Percentiles rank a stretch among this genome's conserved stretches.
Conservation (phyloP, 2,797 vertebrate species). For the Rousettus madagascariensis region DNA sequence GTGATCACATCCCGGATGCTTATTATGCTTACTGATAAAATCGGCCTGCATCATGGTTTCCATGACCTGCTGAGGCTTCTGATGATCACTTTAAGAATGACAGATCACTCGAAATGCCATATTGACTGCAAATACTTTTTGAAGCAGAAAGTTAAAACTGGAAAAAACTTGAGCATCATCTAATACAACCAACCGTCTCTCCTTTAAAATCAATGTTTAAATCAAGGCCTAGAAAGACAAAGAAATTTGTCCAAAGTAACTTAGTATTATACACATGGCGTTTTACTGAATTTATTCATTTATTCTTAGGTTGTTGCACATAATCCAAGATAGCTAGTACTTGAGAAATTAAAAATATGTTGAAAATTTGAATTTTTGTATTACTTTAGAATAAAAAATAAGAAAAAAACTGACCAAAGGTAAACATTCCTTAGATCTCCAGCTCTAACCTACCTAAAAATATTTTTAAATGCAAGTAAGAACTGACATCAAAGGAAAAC, state of each 20-base stretch:
- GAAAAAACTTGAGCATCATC: background rate
- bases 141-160: background rate
- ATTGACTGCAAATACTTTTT: background rate
- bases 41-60: background rate
- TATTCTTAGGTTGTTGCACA: conserved; percentile 5
- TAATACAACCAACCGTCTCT: background rate
- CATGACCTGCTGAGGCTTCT: background rate
- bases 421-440: background rate
- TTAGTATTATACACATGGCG: background rate
- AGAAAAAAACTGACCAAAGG: background rate
- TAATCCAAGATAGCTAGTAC: background rate
- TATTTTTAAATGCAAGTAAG: conserved; percentile 22
- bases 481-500: conserved; percentile 36
- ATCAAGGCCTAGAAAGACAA: background rate
- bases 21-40: background rate
- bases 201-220: background rate
- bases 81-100: background rate
- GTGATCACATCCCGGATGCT: background rate
- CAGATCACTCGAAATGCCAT: background rate
- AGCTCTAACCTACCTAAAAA: background rate
- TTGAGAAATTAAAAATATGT: background rate
- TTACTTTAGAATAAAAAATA: conserved; percentile 13
- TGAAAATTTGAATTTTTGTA: background rate
- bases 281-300: background rate
- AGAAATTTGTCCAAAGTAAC: background rate